phyloP scores from a whole-genome alignment of 2,113 vertebrate species.

The Aegypius monachus region DNA sequence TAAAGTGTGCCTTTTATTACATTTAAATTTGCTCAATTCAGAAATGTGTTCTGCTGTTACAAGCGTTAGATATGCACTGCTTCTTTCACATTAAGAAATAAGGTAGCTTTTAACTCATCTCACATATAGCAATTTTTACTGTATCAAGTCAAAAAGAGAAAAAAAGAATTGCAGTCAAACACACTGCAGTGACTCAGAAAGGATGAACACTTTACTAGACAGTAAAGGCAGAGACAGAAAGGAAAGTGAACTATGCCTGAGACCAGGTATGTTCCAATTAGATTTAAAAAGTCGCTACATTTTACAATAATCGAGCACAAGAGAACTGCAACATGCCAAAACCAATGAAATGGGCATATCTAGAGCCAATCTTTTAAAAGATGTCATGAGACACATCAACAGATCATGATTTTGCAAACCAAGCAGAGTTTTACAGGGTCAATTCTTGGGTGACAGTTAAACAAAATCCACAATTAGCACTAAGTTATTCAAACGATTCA shows the following conservation, averaged over 20 bases:
- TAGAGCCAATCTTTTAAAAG: background rate
- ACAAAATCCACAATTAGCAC: background rate
- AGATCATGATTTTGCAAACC: background rate
- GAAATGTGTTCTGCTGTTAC: background rate
- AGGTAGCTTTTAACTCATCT: background rate
- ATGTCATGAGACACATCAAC: background rate
- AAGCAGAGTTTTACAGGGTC: background rate
- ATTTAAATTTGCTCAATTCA: slow-evolving; percentile 17
- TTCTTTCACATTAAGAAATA: slow-evolving; percentile 18
- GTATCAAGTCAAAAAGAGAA: background rate
- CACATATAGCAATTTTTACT: background rate
- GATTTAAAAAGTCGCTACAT: background rate
- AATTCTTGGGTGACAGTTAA: background rate
- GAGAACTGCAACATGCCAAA: background rate
- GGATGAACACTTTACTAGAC: background rate
- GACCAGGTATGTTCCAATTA: background rate
- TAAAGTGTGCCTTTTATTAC: slow-evolving; percentile 13
- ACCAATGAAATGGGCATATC: background rate
- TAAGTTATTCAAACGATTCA: background rate
- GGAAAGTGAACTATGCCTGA: background rate
- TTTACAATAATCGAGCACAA: background rate
- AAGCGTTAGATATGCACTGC: slow-evolving; percentile 14
- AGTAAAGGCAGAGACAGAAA: background rate
- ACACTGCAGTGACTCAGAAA: background rate
- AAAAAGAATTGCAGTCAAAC: slow-evolving; percentile 4